Percentiles rank a stretch among this genome's conserved stretches.
Conservation (phyloP, 2,888 invertebrate species). For the Hypercompe scribonia region DNA sequence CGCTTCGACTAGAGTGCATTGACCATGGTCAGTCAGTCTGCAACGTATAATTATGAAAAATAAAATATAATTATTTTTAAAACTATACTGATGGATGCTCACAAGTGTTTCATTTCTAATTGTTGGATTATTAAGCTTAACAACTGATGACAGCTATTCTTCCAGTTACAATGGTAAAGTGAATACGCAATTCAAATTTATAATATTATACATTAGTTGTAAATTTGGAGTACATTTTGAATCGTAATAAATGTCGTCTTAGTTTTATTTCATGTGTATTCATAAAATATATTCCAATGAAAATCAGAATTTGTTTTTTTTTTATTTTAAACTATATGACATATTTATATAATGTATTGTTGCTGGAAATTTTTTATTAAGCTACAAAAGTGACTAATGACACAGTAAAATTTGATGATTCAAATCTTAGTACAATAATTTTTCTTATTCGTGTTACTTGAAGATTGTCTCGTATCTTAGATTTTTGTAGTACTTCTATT, state of each 20-base stretch:
- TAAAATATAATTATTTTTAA: constrained; percentile 37
- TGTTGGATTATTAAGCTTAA: constrained; percentile 52
- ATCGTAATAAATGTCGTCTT: not conserved
- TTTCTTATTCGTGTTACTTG: too few species aligned
- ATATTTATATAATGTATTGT: too few species aligned
- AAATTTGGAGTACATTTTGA: not conserved
- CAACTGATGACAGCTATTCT: constrained; percentile 52
- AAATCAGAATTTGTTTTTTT: not conserved
- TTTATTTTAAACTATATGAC: not conserved
- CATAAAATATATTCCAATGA: not conserved
- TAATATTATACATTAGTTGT: not conserved
- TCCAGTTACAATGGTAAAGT: constrained; percentile 35
- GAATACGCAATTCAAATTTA: constrained; percentile 1
- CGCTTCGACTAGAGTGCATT: too few species aligned
- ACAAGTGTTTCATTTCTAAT: constrained; percentile 47
- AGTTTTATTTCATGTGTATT: not conserved
- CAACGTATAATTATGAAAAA: constrained; percentile 9
- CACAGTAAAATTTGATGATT: too few species aligned
- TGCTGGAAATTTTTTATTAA: too few species aligned
- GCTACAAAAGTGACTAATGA: too few species aligned
- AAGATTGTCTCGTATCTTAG: too few species aligned
- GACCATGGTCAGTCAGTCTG: too few species aligned
- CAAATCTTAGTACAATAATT: too few species aligned
- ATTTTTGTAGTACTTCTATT: constrained; percentile 34
- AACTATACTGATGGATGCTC: constrained; percentile 49